Conservation (phyloP, 2,797 vertebrate genomes). For the Rallus crepitans region DNA sequence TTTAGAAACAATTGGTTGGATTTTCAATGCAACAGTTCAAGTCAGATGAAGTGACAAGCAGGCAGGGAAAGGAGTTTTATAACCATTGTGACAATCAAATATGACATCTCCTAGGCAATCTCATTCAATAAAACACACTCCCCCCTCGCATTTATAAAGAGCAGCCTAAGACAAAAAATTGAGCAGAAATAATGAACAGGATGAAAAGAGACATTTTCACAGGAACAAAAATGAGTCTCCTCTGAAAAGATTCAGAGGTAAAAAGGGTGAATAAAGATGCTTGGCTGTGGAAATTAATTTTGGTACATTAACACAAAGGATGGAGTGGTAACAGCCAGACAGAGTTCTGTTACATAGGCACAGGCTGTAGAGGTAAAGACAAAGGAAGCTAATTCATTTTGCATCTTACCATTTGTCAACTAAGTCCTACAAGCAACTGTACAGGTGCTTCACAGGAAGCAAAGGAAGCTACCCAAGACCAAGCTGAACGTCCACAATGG, state of each 20-base stretch:
- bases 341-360: neutral
- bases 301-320: neutral
- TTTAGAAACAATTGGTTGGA: neutral
- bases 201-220: neutral
- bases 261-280: neutral
- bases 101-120: neutral
- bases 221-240: neutral
- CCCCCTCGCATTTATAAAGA: neutral
- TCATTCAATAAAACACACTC: neutral
- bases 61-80: neutral
- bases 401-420: neutral
- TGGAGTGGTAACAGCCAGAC: neutral
- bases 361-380: neutral
- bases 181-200: neutral
- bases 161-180: neutral
- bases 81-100: neutral
- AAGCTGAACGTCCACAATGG: neutral
- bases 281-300: neutral
- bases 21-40: neutral
- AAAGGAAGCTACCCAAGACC: neutral
- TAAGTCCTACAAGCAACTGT: neutral
- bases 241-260: neutral
- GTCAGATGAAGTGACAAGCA: neutral
- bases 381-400: neutral
- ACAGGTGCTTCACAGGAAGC: accelerated